phyloP scores from a whole-genome alignment of 2,797 vertebrate genomes.

The Echiichthys vipera region DNA sequence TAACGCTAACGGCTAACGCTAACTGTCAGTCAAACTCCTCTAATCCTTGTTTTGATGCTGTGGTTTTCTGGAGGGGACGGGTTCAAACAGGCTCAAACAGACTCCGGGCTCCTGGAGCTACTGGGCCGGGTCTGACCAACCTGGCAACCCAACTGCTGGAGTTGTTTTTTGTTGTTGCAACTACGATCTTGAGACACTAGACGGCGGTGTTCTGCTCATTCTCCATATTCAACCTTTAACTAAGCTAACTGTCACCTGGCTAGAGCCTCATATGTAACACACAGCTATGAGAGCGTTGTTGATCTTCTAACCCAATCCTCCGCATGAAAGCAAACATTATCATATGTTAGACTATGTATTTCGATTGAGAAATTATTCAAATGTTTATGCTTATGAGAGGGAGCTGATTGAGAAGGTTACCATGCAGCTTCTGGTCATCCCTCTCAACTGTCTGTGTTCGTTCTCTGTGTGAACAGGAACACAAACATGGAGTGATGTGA shows the following conservation, averaged over 20 bases:
- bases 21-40: too few species aligned
- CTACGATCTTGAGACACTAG: too few species aligned
- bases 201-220: too few species aligned
- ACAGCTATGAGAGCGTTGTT: background rate
- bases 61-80: too few species aligned
- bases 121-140: too few species aligned
- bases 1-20: too few species aligned
- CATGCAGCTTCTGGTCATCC: constrained; percentile 59
- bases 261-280: background rate
- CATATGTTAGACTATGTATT: background rate
- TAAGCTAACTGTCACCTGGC: background rate
- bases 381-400: background rate
- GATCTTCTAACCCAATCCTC: background rate
- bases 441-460: constrained; percentile 62
- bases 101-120: too few species aligned
- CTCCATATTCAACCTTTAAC: background rate
- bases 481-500: background rate
- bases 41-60: too few species aligned
- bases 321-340: background rate
- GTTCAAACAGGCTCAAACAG: too few species aligned
- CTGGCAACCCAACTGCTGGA: too few species aligned
- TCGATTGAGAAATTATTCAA: too few species aligned
- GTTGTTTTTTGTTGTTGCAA: too few species aligned
- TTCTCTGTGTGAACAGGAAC: constrained; percentile 59
- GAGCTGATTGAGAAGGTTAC: constrained; percentile 68